Evolutionary conservation across 2,888 invertebrate species (phyloP).

Genomic region (Cephus nigrinus): DNA sequence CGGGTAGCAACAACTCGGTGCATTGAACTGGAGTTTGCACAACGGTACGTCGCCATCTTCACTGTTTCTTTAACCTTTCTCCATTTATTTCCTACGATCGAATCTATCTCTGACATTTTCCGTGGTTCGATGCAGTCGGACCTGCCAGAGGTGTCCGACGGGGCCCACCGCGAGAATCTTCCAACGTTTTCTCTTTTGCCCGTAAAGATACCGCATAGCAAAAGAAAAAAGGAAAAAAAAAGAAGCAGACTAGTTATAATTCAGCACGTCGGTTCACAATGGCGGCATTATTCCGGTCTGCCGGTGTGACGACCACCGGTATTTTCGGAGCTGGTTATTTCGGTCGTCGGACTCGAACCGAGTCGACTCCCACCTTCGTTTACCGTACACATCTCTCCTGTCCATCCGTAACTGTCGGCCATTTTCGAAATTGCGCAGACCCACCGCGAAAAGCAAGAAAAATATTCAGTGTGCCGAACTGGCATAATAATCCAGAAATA

Average conservation of each 20-base stretch:
- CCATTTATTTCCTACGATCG: not conserved
- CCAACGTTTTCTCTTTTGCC: not conserved
- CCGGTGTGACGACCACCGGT: constrained; percentile 51
- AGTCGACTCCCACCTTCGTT: not conserved
- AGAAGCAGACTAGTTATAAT: not conserved
- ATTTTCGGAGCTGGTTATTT: constrained; percentile 58
- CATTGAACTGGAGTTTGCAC: constrained; percentile 37
- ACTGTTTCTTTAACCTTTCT: not conserved
- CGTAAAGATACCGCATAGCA: not conserved
- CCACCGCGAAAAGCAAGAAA: not conserved
- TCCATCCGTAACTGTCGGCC: not conserved
- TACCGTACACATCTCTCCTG: not conserved
- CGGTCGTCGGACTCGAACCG: constrained; percentile 22
- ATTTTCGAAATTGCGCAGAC: not conserved
- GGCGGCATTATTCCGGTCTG: constrained; percentile 51
- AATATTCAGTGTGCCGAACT: not conserved
- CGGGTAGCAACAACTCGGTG: constrained; percentile 10
- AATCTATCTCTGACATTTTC: not conserved
- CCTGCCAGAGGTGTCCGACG: not conserved
- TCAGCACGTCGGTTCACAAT: constrained; percentile 35
- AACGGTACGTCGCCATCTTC: constrained; percentile 29
- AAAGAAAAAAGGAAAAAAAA: not conserved
- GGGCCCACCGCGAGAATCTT: too few species aligned
- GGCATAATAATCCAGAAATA: not conserved
- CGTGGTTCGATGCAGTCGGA: not conserved